Evolutionary conservation across 2,888 invertebrate species (phyloP).

Genomic region (Mesoligia furuncula): DNA sequence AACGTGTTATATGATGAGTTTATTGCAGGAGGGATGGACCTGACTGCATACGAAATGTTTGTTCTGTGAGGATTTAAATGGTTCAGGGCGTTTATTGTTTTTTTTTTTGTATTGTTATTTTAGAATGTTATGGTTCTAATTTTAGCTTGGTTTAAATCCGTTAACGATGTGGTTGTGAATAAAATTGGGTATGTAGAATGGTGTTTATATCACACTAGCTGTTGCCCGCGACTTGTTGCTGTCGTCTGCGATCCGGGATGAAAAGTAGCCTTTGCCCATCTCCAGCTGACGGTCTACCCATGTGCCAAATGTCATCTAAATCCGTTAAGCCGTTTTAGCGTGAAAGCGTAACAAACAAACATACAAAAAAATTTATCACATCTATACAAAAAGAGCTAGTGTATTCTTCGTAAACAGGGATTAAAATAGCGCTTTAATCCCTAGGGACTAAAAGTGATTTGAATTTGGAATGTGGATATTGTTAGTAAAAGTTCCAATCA

Average conservation of each 20-base stretch:
- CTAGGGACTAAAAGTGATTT: no score
- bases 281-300: background rate
- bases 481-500: no score
- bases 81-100: background rate
- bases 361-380: background rate
- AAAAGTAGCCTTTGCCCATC: background rate
- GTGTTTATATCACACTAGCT: background rate
- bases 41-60: background rate
- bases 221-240: no score
- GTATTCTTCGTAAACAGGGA: no score
- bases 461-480: no score
- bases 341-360: background rate
- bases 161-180: background rate
- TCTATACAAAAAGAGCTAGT: no score
- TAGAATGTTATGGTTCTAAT: conserved; percentile 1
- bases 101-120: conserved; percentile 8
- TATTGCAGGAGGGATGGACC: conserved; percentile 30
- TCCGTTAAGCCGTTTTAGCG: no score
- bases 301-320: no score
- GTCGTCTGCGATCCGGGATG: no score
- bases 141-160: background rate
- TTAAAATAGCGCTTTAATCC: no score
- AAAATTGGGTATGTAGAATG: background rate
- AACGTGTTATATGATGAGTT: conserved; percentile 41
- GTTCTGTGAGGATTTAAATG: conserved; percentile 17